Base-by-base conservation (phyloP, 2,797 vertebrate genomes). In the Gymnocypris eckloni region DNA sequence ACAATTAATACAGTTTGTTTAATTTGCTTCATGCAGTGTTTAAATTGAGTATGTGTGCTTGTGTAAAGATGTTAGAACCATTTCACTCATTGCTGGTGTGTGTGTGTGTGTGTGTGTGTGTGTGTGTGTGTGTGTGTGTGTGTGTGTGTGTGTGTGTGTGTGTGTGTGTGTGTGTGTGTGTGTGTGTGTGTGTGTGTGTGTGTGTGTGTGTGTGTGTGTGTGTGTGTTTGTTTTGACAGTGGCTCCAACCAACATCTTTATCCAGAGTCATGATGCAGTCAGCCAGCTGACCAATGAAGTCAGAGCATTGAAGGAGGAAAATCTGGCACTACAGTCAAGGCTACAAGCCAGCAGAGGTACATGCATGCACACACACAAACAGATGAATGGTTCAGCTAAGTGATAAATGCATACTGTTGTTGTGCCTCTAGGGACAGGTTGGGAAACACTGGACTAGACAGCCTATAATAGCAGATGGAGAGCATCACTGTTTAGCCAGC, bases 281-380 rank as follows among this genome's bases (percentile, higher is more conserved):
- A 93, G 95, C 61, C 96, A 97, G 83, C 92, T 97, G 90, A 95
- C 94, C 66, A 94, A 92, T 80, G 97, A 99, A 93, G 96, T 97
- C 91, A 93, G 94, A 92, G 90, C 92, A 83, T 93, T 98, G 87
- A 96, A 95, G 0, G 96, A 97, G 76, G 97, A 99, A 86, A 98
- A 97, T 89, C 45, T 90, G 82, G 92, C 86, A 73, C 93, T 98
- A 13, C 95, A 95, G 90, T 94, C 96, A 12, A 96, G 94, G 64
- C 88, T 96, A 73, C 96, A 97, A 48, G 81, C 95, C 79, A 96
- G 93, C 91, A 95, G 94, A 94, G 97, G 98, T 97, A 88, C 43
- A 79, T 1, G 28, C 28, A 33, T 2, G 2, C 28, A 33, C 28
- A 33, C 28, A 33, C 28, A 33, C 28, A 33, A 0, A 33, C 28